These are phyloP conservation scores for Calliphora vicina DNA, from an alignment of 1,140 invertebrate genomes.

Conservation along the genomic window DNA sequence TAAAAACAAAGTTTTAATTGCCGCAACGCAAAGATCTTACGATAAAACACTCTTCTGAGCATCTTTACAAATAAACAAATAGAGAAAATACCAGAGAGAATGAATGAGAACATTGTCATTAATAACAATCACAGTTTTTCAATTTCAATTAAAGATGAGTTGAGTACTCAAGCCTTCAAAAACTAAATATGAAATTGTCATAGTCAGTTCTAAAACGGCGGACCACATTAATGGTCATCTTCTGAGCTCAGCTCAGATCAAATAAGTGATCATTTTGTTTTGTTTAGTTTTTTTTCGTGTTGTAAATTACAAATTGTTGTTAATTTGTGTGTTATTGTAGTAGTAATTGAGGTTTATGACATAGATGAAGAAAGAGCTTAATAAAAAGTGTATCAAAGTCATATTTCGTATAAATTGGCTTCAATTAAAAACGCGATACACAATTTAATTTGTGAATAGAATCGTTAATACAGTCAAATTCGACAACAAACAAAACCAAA, in stretches of 20 bases:
- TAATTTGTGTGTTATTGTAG: constrained; percentile 18
- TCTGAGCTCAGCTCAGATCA: not conserved
- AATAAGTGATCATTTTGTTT: not conserved
- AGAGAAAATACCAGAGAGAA: too few relatives aligned
- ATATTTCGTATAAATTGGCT: constrained; percentile 17
- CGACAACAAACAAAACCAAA: not conserved
- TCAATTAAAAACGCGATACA: constrained; percentile 17
- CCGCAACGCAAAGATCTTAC: too few relatives aligned
- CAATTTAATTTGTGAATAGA: not conserved
- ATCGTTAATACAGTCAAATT: not conserved
- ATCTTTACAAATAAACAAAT: not conserved
- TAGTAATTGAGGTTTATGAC: not conserved
- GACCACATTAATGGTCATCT: not conserved
- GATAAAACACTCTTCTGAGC: not conserved
- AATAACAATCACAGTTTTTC: constrained; percentile 30
- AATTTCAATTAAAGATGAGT: constrained; percentile 30
- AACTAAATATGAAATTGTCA: constrained; percentile 9
- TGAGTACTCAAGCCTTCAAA: not conserved
- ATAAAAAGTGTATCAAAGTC: constrained; percentile 1
- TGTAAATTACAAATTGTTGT: not conserved
- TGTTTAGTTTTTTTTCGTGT: not conserved
- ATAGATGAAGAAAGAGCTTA: not conserved
- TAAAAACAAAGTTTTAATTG: too few relatives aligned
- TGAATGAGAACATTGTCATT: not conserved
- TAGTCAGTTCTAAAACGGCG: constrained; percentile 15